These are phyloP conservation scores for Antennarius maculatus DNA, from an alignment of 2,797 vertebrate genomes.

Conservation along the genomic window DNA sequence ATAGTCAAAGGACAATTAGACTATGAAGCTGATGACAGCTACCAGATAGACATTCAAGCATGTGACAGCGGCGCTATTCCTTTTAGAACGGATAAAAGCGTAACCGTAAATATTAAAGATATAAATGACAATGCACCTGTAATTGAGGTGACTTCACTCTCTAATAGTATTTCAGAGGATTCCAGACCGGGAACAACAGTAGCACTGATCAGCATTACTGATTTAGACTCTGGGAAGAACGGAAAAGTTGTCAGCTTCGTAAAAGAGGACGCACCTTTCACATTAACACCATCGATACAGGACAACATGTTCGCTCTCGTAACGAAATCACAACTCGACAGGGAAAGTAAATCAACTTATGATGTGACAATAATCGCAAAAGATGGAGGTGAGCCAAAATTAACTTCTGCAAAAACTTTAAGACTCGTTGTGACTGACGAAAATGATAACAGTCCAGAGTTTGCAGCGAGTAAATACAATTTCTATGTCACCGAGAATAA, in stretches of 20 bases:
- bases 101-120: conserved; percentile 80
- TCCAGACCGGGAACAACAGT: conserved; percentile 75
- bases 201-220: conserved; percentile 80
- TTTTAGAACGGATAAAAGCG: conserved; percentile 73
- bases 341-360: conserved; percentile 65
- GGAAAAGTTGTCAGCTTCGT: conserved; percentile 76
- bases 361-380: conserved; percentile 60
- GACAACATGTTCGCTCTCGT: conserved; percentile 79
- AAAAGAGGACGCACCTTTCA: conserved; percentile 66
- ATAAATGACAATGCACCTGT: conserved; percentile 84
- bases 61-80: conserved; percentile 73
- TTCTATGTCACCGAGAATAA: conserved; percentile 83
- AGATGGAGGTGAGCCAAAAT: conserved; percentile 64
- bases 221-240: conserved; percentile 79
- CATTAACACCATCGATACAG: conserved; percentile 73
- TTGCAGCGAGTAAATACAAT: conserved; percentile 62
- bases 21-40: conserved; percentile 73
- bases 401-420: conserved; percentile 67
- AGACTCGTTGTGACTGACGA: conserved; percentile 72
- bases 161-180: conserved; percentile 74
- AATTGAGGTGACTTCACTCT: conserved; percentile 81
- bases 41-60: conserved; percentile 82
- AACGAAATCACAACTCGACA: conserved; percentile 67
- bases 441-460: conserved; percentile 80
- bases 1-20: conserved; percentile 74